phyloP scores from a whole-genome alignment of 2,113 vertebrate species.

The Mungos mungo region DNA sequence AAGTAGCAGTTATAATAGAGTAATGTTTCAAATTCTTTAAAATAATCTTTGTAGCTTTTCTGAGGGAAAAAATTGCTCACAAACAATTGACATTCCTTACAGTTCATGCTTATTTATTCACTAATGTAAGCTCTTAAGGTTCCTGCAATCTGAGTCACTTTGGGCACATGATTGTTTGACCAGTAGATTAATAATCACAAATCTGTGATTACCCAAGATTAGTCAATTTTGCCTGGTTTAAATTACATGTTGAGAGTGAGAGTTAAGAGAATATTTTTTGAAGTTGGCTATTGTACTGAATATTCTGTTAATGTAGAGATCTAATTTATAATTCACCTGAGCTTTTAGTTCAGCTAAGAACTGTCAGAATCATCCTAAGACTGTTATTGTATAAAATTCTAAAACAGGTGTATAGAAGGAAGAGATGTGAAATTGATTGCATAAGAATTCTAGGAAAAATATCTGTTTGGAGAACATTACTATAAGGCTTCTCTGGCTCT shows the following conservation, averaged over 20 bases:
- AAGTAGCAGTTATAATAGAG: slow-evolving; percentile 26
- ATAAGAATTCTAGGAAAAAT: not conserved
- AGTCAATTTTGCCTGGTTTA: slow-evolving; percentile 6
- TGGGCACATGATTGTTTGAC: not conserved
- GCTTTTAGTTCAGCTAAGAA: slow-evolving; percentile 24
- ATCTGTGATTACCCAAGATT: not conserved
- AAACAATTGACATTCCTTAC: not conserved
- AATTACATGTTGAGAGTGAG: not conserved
- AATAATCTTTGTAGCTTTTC: slow-evolving; percentile 29
- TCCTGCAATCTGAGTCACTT: not conserved
- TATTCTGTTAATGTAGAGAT: slow-evolving; percentile 17
- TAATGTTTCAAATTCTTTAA: slow-evolving; percentile 39
- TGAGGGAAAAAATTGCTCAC: not conserved
- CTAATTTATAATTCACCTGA: not conserved
- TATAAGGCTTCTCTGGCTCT: not conserved
- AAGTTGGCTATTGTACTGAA: not conserved
- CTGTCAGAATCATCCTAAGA: not conserved
- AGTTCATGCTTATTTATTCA: slow-evolving; percentile 5
- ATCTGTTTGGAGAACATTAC: not conserved
- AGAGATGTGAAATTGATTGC: slow-evolving; percentile 7
- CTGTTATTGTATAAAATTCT: not conserved
- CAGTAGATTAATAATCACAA: not conserved
- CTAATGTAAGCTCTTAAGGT: not conserved
- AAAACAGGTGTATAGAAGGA: not conserved
- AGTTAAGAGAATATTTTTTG: not conserved